Evolutionary conservation across 2,888 invertebrate genomes (phyloP).

Genomic region (Orchesellides sinensis): DNA sequence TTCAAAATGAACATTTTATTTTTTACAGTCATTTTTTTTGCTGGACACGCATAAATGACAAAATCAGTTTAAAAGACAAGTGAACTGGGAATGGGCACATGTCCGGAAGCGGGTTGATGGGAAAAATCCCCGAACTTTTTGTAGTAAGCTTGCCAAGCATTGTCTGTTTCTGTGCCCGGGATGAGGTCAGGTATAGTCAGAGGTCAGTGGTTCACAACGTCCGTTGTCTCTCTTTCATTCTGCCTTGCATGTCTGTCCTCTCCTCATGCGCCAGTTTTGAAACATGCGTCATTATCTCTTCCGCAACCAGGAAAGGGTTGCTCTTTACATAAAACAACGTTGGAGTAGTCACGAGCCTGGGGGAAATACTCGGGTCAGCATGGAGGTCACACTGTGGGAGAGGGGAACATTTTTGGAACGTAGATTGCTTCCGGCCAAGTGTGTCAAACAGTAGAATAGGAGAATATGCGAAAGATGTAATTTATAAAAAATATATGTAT

Average conservation of each 20-base stretch:
- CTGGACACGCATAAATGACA: conserved; percentile 56
- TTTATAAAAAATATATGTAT: background rate
- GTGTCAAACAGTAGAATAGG: no score
- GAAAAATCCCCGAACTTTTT: background rate
- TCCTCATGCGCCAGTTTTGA: background rate
- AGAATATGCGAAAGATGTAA: background rate
- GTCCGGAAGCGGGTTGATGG: conserved; percentile 54
- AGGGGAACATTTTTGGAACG: background rate
- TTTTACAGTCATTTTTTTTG: conserved; percentile 28
- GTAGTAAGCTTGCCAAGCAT: no score
- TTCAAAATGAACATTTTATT: conserved; percentile 10
- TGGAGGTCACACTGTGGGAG: conserved; percentile 12
- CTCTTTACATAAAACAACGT: no score
- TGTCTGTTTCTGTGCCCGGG: background rate
- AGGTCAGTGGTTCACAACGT: conserved; percentile 51
- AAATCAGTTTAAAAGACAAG: conserved; percentile 31
- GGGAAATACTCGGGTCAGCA: conserved; percentile 40
- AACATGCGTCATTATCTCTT: background rate
- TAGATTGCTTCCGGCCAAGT: conserved; percentile 50
- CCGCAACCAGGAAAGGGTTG: background rate
- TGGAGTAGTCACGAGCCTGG: no score
- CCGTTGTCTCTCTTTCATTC: conserved; percentile 28
- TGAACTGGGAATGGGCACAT: conserved; percentile 18
- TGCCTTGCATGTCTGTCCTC: background rate
- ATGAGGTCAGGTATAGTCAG: conserved; percentile 10